These are phyloP conservation scores for Mixornis gularis DNA, from an alignment of 2,113 vertebrate species.

Conservation along the genomic window DNA sequence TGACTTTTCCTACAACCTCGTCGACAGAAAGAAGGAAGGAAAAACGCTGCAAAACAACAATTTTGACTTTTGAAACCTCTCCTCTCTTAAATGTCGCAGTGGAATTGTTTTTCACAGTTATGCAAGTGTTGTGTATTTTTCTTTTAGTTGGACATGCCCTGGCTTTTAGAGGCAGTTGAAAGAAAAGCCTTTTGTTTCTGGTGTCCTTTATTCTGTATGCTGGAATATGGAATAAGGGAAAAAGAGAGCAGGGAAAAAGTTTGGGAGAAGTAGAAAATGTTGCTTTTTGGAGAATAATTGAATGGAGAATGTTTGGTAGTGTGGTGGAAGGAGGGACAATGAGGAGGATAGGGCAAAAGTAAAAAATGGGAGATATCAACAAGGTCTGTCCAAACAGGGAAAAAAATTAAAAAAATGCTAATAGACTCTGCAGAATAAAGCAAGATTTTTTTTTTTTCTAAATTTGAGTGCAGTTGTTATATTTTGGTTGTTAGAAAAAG, in stretches of 20 bases:
- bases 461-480: neutral
- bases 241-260: neutral
- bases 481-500: neutral
- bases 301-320: fast-evolving
- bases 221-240: no score
- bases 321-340: neutral
- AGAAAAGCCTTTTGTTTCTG: neutral
- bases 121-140: neutral
- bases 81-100: neutral
- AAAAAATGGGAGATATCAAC: neutral
- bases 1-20: neutral
- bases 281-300: neutral
- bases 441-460: neutral
- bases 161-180: neutral
- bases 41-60: neutral
- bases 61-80: neutral
- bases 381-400: neutral
- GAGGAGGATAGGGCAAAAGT: neutral
- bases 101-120: neutral
- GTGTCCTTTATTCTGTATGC: neutral
- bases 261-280: neutral
- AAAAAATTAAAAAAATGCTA: neutral
- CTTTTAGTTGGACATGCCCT: neutral
- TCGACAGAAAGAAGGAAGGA: neutral
- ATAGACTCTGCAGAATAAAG: neutral